Evolutionary conservation across 2,797 vertebrate genomes (phyloP).

Genomic region (Pristis pectinata): DNA sequence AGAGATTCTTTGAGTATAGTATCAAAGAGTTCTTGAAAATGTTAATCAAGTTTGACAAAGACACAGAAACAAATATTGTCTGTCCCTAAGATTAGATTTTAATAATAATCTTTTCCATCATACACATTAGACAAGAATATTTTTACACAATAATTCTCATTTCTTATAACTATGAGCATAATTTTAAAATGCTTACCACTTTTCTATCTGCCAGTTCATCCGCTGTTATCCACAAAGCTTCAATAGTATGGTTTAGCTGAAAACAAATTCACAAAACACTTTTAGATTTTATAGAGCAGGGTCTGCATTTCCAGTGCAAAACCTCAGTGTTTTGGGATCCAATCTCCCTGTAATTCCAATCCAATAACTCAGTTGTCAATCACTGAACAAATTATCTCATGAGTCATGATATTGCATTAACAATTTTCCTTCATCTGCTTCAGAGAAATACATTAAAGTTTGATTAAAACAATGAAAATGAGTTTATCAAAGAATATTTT

Average conservation of each 20-base stretch:
- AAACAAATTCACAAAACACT: background rate
- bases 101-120: background rate
- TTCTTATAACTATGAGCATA: background rate
- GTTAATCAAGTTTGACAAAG: background rate
- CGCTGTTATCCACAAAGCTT: slow-evolving; percentile 7
- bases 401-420: too few species aligned
- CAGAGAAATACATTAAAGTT: too few species aligned
- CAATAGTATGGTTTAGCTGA: slow-evolving; percentile 5
- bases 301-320: background rate
- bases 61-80: background rate
- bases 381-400: too few species aligned
- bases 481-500: too few species aligned
- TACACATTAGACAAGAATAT: background rate
- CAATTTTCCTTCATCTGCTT: too few species aligned
- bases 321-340: background rate
- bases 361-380: too few species aligned
- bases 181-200: slow-evolving; percentile 18
- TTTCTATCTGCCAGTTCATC: slow-evolving; percentile 13
- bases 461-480: too few species aligned
- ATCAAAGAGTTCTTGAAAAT: background rate
- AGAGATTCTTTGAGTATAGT: background rate
- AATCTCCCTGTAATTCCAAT: too few species aligned
- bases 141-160: background rate
- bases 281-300: background rate
- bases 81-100: too few species aligned